These are phyloP conservation scores for Dendrolimus houi DNA, from an alignment of 2,888 invertebrate species.

Conservation along the genomic window DNA sequence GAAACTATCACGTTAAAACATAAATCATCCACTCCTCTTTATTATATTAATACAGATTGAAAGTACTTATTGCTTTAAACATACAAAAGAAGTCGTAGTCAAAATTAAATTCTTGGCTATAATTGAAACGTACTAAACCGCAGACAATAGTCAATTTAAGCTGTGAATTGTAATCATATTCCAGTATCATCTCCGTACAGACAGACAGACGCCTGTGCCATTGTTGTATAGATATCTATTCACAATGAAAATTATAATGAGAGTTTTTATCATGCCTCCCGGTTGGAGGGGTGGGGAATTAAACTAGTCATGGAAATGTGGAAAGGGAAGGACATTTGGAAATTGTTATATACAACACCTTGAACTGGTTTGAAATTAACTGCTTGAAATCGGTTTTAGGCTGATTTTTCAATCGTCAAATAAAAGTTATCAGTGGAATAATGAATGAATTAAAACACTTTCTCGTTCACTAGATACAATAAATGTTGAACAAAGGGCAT, in stretches of 20 bases:
- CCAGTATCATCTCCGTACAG: conserved; percentile 14
- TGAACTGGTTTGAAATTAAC: too few relatives aligned
- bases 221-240: conserved; percentile 29
- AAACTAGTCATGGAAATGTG: neutral
- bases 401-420: too few relatives aligned
- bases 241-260: conserved; percentile 30
- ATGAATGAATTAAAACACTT: too few relatives aligned
- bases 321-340: neutral
- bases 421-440: too few relatives aligned
- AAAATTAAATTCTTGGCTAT: neutral
- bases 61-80: neutral
- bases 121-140: neutral
- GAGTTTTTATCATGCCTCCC: conserved; percentile 26
- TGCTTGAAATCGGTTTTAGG: too few relatives aligned
- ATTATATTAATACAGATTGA: too few relatives aligned
- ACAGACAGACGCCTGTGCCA: conserved; percentile 28
- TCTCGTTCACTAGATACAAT: too few relatives aligned
- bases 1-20: too few relatives aligned
- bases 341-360: too few relatives aligned
- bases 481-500: too few relatives aligned
- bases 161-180: neutral
- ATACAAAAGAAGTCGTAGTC: neutral
- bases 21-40: too few relatives aligned
- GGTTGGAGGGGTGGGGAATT: conserved; percentile 4
- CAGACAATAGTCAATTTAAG: neutral